phyloP scores from a whole-genome alignment of 1,140 invertebrate species.

The Spodoptera litura region DNA sequence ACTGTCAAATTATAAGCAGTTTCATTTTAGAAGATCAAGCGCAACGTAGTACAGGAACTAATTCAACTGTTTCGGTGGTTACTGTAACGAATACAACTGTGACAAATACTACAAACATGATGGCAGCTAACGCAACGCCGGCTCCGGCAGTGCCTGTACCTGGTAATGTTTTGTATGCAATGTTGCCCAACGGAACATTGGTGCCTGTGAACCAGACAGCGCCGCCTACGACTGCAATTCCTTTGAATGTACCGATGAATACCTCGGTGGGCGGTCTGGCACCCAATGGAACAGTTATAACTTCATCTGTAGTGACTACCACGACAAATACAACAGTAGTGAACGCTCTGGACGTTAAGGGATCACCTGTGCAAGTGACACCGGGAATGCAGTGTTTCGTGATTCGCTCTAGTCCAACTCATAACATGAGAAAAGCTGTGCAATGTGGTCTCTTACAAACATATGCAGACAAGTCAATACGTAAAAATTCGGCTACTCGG shows the following conservation, averaged over 20 bases:
- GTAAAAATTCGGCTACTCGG: conserved; percentile 67
- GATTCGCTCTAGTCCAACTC: conserved; percentile 65
- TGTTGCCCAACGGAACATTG: conserved; percentile 76
- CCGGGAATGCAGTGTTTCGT: conserved; percentile 79
- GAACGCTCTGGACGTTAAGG: conserved; percentile 77
- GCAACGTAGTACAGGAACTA: conserved; percentile 62
- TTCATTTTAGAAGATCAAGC: conserved; percentile 73
- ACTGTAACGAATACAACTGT: conserved; percentile 75
- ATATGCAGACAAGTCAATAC: conserved; percentile 75
- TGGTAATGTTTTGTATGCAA: conserved; percentile 60
- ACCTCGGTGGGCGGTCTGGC: conserved; percentile 15
- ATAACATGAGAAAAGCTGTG: conserved; percentile 70
- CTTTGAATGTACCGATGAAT: conserved; percentile 62
- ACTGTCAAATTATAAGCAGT: conserved; percentile 77
- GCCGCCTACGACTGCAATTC: background rate
- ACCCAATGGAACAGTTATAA: conserved; percentile 48
- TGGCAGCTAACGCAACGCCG: conserved; percentile 18
- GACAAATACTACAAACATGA: conserved; percentile 63
- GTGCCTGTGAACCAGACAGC: conserved; percentile 65
- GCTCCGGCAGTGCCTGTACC: conserved; percentile 15
- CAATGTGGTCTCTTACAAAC: conserved; percentile 75
- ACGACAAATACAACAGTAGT: conserved; percentile 75
- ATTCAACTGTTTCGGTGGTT: conserved; percentile 65
- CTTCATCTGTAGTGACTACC: conserved; percentile 66
- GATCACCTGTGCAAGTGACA: conserved; percentile 75